Conservation (phyloP, 2,113 vertebrate species). For the Xiphorhynchus elegans region DNA sequence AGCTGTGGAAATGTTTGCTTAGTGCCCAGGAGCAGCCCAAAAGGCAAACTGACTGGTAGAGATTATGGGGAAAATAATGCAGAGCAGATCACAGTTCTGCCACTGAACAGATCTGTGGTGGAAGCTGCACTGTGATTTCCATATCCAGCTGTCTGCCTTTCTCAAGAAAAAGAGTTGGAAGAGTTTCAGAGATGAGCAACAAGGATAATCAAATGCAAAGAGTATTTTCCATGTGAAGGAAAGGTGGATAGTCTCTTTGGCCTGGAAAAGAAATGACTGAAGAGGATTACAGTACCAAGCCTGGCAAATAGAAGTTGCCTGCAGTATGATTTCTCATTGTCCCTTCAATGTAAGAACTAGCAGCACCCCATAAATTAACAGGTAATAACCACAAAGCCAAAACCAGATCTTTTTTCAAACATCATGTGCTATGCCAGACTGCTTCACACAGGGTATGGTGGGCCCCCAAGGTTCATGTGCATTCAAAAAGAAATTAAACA, state of each 20-base stretch:
- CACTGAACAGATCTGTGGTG: background rate
- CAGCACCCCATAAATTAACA: background rate
- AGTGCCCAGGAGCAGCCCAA: slow-evolving; percentile 16
- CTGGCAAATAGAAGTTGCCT: background rate
- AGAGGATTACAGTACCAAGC: background rate
- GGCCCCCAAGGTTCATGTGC: background rate
- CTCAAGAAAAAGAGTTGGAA: slow-evolving; percentile 37
- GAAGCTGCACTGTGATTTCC: background rate
- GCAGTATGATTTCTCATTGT: background rate
- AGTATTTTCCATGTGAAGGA: slow-evolving; percentile 42
- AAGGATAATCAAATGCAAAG: slow-evolving; percentile 24
- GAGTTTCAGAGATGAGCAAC: slow-evolving; percentile 28
- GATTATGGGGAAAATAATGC: slow-evolving; percentile 41
- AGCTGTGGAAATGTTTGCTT: background rate
- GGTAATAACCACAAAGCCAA: background rate
- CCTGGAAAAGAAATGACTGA: slow-evolving; percentile 3
- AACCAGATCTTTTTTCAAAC: background rate
- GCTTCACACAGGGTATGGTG: background rate
- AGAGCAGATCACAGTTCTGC: slow-evolving; percentile 9
- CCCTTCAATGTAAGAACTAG: background rate
- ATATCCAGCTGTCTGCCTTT: background rate
- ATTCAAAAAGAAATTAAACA: background rate
- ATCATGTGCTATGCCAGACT: background rate
- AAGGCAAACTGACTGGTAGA: slow-evolving; percentile 19
- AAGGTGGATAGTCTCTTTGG: slow-evolving; percentile 8